Conservation (phyloP, 2,888 invertebrate genomes). For the Phalera bucephala region DNA sequence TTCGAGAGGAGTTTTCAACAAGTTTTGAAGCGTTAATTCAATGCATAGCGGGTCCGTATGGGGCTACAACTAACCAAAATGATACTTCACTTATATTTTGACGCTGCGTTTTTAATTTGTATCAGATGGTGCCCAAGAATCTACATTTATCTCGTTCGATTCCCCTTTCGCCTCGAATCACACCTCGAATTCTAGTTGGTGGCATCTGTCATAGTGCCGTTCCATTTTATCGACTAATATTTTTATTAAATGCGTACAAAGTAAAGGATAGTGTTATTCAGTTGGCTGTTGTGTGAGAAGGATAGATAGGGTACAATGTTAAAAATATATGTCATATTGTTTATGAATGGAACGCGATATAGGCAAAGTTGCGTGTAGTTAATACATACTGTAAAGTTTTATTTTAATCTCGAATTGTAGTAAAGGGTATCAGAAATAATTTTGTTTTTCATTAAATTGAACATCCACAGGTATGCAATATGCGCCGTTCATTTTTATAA, state of each 20-base stretch:
- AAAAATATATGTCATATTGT: neutral
- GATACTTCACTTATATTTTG: slow-evolving; percentile 72
- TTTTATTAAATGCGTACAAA: slow-evolving; percentile 4
- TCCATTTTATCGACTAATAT: too few species aligned
- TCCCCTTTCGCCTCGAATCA: slow-evolving; percentile 42
- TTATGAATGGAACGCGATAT: slow-evolving; percentile 12
- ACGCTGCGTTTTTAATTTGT: slow-evolving; percentile 56
- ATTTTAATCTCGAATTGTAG: too few species aligned
- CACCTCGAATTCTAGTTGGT: slow-evolving; percentile 43
- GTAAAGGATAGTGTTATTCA: slow-evolving; percentile 3
- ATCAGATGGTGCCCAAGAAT: slow-evolving; percentile 61
- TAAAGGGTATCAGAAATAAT: too few species aligned
- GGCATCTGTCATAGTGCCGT: slow-evolving; percentile 45
- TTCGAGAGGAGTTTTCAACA: slow-evolving; percentile 43
- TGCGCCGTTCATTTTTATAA: neutral
- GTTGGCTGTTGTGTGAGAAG: slow-evolving; percentile 3
- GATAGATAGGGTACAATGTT: slow-evolving; percentile 7
- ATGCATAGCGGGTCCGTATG: slow-evolving; percentile 52
- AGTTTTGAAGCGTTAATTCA: slow-evolving; percentile 58
- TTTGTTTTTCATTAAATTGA: too few species aligned
- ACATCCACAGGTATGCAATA: too few species aligned
- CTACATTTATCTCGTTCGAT: slow-evolving; percentile 73
- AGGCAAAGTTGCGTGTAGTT: slow-evolving; percentile 26
- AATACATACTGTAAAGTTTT: too few species aligned
- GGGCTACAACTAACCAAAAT: slow-evolving; percentile 49